Evolutionary conservation across 92 coral and sea anemone species (phyloP).

Genomic region (Phymanthus crucifer): DNA sequence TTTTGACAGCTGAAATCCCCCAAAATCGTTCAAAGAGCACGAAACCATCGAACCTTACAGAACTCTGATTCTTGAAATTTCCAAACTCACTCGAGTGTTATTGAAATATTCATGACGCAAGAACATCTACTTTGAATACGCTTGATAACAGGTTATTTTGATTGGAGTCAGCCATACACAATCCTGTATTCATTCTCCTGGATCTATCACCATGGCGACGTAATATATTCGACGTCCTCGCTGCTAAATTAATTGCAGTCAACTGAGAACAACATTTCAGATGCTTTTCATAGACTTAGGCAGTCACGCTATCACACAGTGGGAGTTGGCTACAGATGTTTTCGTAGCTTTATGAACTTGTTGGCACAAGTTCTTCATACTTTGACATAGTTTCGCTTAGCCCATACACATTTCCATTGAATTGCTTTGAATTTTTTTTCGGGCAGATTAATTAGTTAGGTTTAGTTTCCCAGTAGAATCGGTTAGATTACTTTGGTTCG

Average conservation of each 20-base stretch:
- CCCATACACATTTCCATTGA: neutral
- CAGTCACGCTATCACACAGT: neutral
- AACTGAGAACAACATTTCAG: neutral
- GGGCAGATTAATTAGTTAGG: neutral
- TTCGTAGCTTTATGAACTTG: neutral
- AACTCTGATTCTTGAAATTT: slow-evolving; percentile 12
- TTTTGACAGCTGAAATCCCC: neutral
- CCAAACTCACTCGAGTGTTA: slow-evolving; percentile 14
- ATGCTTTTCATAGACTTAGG: neutral
- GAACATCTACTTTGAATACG: neutral
- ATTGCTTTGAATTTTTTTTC: neutral
- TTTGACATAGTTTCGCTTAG: neutral
- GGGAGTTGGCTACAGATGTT: neutral
- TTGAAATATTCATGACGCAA: slow-evolving; percentile 8
- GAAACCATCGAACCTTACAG: neutral
- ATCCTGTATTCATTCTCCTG: neutral
- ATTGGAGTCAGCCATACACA: neutral
- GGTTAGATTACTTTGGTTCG: neutral
- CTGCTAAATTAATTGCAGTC: neutral
- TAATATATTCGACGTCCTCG: neutral
- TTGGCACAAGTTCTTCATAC: neutral
- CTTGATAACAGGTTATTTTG: slow-evolving; percentile 20
- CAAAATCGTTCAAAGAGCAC: neutral
- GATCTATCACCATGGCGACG: neutral
- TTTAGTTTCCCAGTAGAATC: neutral